Evolutionary conservation across 2,113 vertebrate species (phyloP).

Genomic region (Larimichthys crocea): DNA sequence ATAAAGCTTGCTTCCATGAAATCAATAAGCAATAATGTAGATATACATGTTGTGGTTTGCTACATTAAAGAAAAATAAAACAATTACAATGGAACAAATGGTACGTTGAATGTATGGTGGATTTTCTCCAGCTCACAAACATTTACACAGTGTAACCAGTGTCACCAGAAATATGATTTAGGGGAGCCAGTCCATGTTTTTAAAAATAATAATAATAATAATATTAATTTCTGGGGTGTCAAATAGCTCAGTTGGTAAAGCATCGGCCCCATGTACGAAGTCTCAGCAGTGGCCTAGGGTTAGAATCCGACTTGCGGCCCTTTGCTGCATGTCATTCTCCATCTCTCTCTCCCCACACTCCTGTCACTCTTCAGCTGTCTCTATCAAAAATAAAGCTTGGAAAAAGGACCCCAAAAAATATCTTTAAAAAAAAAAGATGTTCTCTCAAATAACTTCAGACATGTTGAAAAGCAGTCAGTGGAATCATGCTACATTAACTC

Average conservation of each 20-base stretch:
- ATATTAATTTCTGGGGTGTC: no score
- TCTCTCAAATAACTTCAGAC: not conserved
- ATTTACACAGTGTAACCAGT: not conserved
- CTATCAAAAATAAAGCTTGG: no score
- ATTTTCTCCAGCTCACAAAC: not conserved
- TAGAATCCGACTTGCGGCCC: no score
- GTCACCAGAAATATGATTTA: no score
- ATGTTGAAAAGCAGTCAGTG: not conserved
- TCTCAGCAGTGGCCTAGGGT: no score
- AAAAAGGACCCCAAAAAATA: no score
- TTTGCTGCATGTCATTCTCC: no score
- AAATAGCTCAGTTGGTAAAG: no score
- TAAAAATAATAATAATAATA: no score
- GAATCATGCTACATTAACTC: not conserved
- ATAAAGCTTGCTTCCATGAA: constrained; percentile 1
- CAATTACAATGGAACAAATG: not conserved
- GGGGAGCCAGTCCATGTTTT: not conserved
- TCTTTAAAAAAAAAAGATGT: not conserved
- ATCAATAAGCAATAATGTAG: not conserved
- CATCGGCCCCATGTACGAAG: no score
- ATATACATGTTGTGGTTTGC: constrained; percentile 14
- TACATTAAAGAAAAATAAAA: constrained; percentile 19
- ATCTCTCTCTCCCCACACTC: not conserved
- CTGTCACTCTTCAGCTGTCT: no score
- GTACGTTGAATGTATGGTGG: not conserved